Evolutionary conservation across 2,113 vertebrate species (phyloP), one percentile per base, ranked within the genome.

Genomic region (Cynoglossus semilaevis): DNA sequence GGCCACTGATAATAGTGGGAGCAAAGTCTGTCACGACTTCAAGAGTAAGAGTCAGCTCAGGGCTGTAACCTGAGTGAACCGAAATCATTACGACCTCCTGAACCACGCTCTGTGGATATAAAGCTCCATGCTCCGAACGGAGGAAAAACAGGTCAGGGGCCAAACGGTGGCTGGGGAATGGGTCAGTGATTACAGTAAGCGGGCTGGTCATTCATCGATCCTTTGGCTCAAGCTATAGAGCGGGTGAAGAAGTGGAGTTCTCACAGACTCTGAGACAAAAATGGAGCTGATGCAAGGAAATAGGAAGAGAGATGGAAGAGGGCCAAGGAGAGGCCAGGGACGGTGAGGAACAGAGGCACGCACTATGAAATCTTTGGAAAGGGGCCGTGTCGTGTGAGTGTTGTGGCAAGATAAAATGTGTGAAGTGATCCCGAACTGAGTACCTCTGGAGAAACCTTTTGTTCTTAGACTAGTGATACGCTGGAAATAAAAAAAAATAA

Each of bases 141-240:
- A 62, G 71, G 66, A 16, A 72, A 62, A 70, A 37, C 49, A 73
- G 88, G 87, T 88, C 85, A 83, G 59, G 76, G 88, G 81, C 73
- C 88, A 86, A 90, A 83, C 37, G 72, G 83, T 80, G 79, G 65
- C 71, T 67, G 61, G 87, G 88, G 85, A 90, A 81, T 44, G 82
- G 87, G 85, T 90, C 87, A 89, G 82, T 86, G 85, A 87, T 90
- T 91, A 90, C 85, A 87, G 87, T 88, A 87, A 88, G 80, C 84
- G 85, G 72, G 80, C 65, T 46, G 47, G 73, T 55, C 58, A 62
- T 75, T 86, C 79, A 90, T 91, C 83, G 87, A 91, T 91, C 85
- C 58, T 48, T 35, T 41, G 41, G 54, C 86, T 85, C 56, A 43
- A 77, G 61, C 63, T 13, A 10, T 46, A 70, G 22, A 29, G 68